These are phyloP conservation scores for Beroe ovata DNA, from an alignment of 37 sponge, comb jelly and placozoan genomes.

Conservation along the genomic window DNA sequence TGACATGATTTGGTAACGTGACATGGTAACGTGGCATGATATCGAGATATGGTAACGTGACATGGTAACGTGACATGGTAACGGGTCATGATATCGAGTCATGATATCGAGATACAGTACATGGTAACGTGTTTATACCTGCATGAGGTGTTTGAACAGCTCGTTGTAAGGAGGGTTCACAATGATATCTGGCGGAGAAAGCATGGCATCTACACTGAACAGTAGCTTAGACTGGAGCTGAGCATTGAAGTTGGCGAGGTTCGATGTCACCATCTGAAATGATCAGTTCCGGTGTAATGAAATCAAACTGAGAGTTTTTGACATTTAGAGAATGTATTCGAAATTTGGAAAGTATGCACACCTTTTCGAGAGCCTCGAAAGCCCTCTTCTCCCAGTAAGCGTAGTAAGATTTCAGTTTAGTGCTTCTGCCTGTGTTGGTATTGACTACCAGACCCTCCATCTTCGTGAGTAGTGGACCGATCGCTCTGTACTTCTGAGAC, in stretches of 20 bases:
- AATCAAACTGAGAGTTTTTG: too few species aligned
- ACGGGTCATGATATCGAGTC: neutral
- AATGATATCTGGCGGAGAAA: conserved; percentile 89
- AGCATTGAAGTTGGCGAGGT: conserved; percentile 72
- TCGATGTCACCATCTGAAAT: conserved; percentile 83
- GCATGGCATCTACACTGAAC: conserved; percentile 89
- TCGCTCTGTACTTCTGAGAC: conserved; percentile 90
- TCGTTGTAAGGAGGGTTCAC: conserved; percentile 90
- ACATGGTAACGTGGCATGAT: too few species aligned
- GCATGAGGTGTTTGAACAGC: conserved; percentile 76
- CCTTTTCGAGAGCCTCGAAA: conserved; percentile 76
- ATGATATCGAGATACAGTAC: too few species aligned
- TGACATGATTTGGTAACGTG: too few species aligned
- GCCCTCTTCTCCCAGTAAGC: conserved; percentile 88
- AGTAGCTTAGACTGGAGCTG: conserved; percentile 75
- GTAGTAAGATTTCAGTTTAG: conserved; percentile 79
- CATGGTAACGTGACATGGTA: too few species aligned
- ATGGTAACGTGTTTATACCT: too few species aligned
- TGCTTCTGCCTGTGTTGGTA: conserved; percentile 89
- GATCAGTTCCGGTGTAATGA: too few species aligned
- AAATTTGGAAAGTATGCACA: too few species aligned
- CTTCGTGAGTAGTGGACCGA: conserved; percentile 95
- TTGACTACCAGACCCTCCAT: conserved; percentile 92
- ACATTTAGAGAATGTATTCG: too few species aligned
- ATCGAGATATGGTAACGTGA: too few species aligned